Evolutionary conservation across 2,888 invertebrate species (phyloP).

Genomic region (Phaonia tiefii): DNA sequence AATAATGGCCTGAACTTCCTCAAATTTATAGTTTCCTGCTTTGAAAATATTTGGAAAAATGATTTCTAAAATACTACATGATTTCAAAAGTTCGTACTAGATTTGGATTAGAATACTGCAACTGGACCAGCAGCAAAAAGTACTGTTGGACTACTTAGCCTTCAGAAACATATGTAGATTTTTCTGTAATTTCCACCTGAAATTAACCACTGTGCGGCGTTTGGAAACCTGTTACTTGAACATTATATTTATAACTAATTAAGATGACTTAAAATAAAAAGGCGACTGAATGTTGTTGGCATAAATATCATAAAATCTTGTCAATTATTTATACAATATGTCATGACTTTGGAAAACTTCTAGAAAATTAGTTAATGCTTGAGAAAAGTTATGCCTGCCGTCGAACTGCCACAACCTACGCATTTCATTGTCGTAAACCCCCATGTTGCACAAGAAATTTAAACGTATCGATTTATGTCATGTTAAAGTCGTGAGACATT

Average conservation of each 20-base stretch:
- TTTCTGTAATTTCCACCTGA: too few species aligned
- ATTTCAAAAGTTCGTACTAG: too few species aligned
- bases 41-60: too few species aligned
- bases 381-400: constrained; percentile 17
- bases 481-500: background rate
- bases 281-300: background rate
- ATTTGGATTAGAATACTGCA: too few species aligned
- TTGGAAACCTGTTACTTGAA: too few species aligned
- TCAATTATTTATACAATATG: constrained; percentile 38
- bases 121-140: too few species aligned
- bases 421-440: background rate
- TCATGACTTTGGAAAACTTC: constrained; percentile 26
- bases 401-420: background rate
- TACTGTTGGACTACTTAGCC: too few species aligned
- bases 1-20: too few species aligned
- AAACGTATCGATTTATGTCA: constrained; percentile 17
- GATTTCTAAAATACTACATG: too few species aligned
- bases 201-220: too few species aligned
- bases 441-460: background rate
- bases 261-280: constrained; percentile 9
- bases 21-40: too few species aligned
- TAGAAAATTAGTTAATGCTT: background rate
- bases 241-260: constrained; percentile 29
- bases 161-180: too few species aligned
- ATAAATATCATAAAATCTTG: constrained; percentile 4